These are phyloP conservation scores for Zosterops borbonicus DNA, from an alignment of 2,113 vertebrate genomes.

Conservation along the genomic window DNA sequence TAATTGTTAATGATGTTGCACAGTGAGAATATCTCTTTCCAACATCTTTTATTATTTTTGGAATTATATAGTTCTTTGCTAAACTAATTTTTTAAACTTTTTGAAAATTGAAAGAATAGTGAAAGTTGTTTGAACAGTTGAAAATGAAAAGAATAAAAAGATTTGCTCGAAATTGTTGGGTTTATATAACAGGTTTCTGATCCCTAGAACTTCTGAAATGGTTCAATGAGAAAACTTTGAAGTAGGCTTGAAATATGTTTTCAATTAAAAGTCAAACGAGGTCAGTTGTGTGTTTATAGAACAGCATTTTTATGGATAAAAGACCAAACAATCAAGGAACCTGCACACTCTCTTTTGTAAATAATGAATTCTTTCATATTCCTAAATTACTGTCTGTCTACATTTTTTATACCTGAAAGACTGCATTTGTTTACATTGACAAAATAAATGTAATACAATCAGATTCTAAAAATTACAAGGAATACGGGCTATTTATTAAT, in stretches of 20 bases:
- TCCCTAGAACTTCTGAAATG: neutral
- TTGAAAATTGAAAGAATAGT: neutral
- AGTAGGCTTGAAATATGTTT: neutral
- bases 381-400: neutral
- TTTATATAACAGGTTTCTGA: neutral
- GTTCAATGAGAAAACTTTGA: constrained; percentile 15
- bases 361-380: neutral
- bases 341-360: neutral
- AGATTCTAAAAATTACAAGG: neutral
- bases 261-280: neutral
- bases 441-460: neutral
- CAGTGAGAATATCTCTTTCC: neutral
- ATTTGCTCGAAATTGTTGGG: neutral
- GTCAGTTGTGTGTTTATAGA: neutral
- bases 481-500: neutral
- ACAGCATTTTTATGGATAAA: neutral
- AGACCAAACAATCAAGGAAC: constrained; percentile 9
- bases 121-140: neutral
- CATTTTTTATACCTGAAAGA: neutral
- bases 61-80: neutral
- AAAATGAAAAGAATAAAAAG: neutral
- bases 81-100: neutral
- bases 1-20: neutral
- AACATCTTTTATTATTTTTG: neutral
- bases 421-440: neutral